Base-by-base conservation (phyloP, 1,140 invertebrate genomes). In the Polypedilum pembai region DNA sequence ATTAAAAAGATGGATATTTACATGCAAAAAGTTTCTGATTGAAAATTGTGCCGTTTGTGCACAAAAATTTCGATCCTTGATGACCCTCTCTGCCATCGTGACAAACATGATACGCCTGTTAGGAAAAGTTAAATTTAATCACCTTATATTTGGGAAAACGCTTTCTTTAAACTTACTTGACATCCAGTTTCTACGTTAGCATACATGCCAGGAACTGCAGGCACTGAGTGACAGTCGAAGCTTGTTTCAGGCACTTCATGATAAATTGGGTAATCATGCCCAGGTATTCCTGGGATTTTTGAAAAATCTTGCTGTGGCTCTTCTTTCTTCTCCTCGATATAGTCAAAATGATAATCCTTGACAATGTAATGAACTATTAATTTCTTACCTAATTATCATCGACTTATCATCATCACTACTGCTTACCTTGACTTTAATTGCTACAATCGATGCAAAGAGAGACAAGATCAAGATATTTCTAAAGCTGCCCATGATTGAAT, bases 11-110 rank as follows among this genome's bases (percentile, higher is more conserved):
- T n/a, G n/a, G n/a, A n/a, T n/a, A n/a, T n/a, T n/a, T n/a, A n/a
- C 94, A 95, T 24, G 91, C 87, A 77, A 95, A 94, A 78, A 93
- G 91, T 65, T 89, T 85, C 79, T 95, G 94, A 79, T 93, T 93
- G 80, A 95, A 96, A 72, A 95, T 84, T 0, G 94, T 95, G 0
- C 93, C 93, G 79, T 95, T 94, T 4, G 92, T 89, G 80, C 94
- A 95, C 0, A 95, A 86, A 80, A 95, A 95, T 0, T 87, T 86
- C 0, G 91, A 90, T 0, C 91, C 91, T 79, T 92, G 90, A 74
- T 91, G 85, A 12, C 91, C 91, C 78, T 93, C 91, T 4, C 91
- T 87, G 7, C 91, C 91, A 77, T 93, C 91, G 77, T 93, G 91
- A 78, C 92, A 94, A 3, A 93, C 87, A 80, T 93, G 92, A 80